Evolutionary conservation across 2,113 vertebrate genomes (phyloP).

Genomic region (Nibea albiflora): DNA sequence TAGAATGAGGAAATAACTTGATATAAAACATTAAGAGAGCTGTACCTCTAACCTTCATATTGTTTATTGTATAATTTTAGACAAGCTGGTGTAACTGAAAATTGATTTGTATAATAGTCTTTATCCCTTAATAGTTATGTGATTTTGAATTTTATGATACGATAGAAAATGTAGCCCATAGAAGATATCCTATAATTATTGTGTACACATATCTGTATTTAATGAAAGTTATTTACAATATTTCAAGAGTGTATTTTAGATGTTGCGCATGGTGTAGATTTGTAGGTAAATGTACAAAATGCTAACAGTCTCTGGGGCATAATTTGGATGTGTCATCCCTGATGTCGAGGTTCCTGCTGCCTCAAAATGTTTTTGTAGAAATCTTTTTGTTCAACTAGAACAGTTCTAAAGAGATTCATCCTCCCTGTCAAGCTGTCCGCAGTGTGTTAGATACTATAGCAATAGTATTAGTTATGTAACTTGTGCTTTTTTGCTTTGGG

Average conservation of each 20-base stretch:
- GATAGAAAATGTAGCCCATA: neutral
- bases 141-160: neutral
- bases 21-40: neutral
- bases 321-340: conserved; percentile 3
- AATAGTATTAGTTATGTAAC: neutral
- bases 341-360: neutral
- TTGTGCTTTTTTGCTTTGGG: neutral
- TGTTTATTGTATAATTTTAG: neutral
- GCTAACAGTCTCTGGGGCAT: neutral
- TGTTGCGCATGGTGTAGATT: neutral
- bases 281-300: neutral
- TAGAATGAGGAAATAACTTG: conserved; percentile 37
- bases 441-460: neutral
- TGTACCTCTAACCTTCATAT: neutral
- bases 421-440: neutral
- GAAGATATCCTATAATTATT: neutral
- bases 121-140: accelerated
- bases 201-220: neutral
- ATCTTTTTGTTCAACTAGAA: no score
- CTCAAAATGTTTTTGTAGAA: neutral
- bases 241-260: neutral
- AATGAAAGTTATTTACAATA: neutral
- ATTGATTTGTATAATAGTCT: neutral
- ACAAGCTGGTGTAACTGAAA: neutral
- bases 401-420: neutral